Base-by-base conservation (phyloP, 2,888 invertebrate genomes). In the Epirrhoe alternata region DNA sequence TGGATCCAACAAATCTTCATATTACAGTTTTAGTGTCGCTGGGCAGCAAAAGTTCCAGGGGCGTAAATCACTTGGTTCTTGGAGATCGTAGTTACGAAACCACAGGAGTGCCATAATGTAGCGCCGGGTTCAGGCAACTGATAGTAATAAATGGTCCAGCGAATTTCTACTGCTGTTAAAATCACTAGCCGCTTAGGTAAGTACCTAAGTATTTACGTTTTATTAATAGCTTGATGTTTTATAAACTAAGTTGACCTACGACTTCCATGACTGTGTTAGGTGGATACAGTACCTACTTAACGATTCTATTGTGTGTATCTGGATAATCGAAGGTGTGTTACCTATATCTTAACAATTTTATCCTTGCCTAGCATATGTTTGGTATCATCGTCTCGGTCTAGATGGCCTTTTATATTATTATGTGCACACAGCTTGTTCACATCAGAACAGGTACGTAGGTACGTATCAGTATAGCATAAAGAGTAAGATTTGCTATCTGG, bases 51-150 rank as follows among this genome's bases (percentile, higher is more conserved):
- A 84, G 78, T 84, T 81, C 60, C 68, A 68, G 62, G 62, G 61
- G 72, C 73, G 78, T 86, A 86, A 86, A 87, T 87, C 86, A 85
- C 80, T 70, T 64, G 75, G 77, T 80, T 84, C 79, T 79, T 78
- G 74, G 78, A 83, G 79, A 81, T 80, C 74, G 84, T 80, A 84
- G 84, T 84, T 84, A 82, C 76, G 79, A 80, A 85, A 73, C 83
- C 87, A 83, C 86, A 78, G 76, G 85, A 83, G 86, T 78, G 82
- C 80, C 80, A 81, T 87, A 81, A 83, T 72, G 80, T 77, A 78
- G 77, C 81, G 70, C 75, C 76, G 69, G 72, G 70, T 70, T 75
- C 74, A 75, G 72, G 73, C 76, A 74, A 76, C 81, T 85, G 84
- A 86, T 87, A 83, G 81, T 86, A 85, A 86, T 76, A 83, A 83